Evolutionary conservation across 2,797 vertebrate species (phyloP).

Genomic region (Perodicticus potto): DNA sequence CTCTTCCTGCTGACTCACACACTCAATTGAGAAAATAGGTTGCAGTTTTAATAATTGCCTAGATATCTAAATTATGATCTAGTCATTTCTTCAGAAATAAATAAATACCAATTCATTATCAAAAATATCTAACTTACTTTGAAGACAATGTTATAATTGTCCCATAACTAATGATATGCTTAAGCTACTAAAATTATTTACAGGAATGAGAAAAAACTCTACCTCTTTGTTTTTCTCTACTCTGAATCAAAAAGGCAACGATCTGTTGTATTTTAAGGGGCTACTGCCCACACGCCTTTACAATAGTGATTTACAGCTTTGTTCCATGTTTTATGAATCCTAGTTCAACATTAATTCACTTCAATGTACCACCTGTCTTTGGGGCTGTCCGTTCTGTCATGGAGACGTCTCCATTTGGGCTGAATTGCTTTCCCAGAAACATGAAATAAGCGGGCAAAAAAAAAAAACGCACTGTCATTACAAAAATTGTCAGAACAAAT

Average conservation of each 20-base stretch:
- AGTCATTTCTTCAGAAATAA: background rate
- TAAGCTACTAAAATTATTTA: background rate
- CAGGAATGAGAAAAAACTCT: background rate
- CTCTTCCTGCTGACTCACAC: background rate
- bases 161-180: background rate
- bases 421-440: constrained; percentile 74
- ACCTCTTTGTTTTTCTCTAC: background rate
- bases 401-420: background rate
- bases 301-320: background rate
- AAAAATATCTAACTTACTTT: background rate
- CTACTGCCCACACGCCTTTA: constrained; percentile 31
- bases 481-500: constrained; percentile 83
- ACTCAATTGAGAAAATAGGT: background rate
- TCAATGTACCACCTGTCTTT: constrained; percentile 23
- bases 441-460: constrained; percentile 73
- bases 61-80: background rate
- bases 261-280: constrained; percentile 12
- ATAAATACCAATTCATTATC: background rate
- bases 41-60: background rate
- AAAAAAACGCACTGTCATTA: constrained; percentile 77
- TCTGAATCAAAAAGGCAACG: background rate
- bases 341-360: constrained; percentile 12
- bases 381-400: constrained; percentile 47
- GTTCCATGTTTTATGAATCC: constrained; percentile 35
- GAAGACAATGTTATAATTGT: background rate